phyloP scores from a whole-genome alignment of 2,888 invertebrate genomes.

The Zaprionus obscuricornis region DNA sequence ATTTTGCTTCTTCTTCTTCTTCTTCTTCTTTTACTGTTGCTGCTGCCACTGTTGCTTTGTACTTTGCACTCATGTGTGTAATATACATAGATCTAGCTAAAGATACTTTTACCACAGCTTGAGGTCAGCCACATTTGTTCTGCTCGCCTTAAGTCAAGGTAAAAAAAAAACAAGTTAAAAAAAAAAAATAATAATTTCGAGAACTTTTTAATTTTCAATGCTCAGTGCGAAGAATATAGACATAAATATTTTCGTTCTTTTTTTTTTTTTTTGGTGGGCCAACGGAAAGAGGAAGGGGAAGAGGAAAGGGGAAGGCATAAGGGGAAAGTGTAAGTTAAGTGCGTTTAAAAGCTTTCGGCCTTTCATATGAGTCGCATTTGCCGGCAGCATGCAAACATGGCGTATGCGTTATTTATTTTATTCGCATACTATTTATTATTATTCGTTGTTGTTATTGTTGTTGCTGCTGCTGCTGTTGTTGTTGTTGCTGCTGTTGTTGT shows the following conservation, averaged over 20 bases:
- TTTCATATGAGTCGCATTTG: constrained; percentile 45
- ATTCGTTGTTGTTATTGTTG: constrained; percentile 21
- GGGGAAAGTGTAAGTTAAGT: constrained; percentile 73
- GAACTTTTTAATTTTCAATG: constrained; percentile 77
- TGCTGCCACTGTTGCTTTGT: no score
- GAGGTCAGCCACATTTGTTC: constrained; percentile 6
- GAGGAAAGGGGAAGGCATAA: no score
- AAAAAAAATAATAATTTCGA: constrained; percentile 30
- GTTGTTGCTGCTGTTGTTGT: constrained; percentile 23
- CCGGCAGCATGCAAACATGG: constrained; percentile 7
- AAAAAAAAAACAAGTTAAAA: constrained; percentile 36
- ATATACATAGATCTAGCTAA: no score
- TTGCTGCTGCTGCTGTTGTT: no score
- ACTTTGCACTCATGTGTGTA: no score
- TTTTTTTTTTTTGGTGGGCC: constrained; percentile 10
- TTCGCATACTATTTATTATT: constrained; percentile 58
- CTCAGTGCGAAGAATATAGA: constrained; percentile 35
- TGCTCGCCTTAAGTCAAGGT: constrained; percentile 5
- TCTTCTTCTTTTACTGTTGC: no score
- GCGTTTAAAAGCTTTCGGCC: constrained; percentile 77
- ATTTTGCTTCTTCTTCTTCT: constrained; percentile 14
- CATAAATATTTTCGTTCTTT: constrained; percentile 24
- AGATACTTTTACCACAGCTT: no score
- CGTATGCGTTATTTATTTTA: constrained; percentile 59
- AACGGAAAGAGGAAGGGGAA: no score